Evolutionary conservation across 2,113 vertebrate species (phyloP).

Genomic region (Tyrannus savana): DNA sequence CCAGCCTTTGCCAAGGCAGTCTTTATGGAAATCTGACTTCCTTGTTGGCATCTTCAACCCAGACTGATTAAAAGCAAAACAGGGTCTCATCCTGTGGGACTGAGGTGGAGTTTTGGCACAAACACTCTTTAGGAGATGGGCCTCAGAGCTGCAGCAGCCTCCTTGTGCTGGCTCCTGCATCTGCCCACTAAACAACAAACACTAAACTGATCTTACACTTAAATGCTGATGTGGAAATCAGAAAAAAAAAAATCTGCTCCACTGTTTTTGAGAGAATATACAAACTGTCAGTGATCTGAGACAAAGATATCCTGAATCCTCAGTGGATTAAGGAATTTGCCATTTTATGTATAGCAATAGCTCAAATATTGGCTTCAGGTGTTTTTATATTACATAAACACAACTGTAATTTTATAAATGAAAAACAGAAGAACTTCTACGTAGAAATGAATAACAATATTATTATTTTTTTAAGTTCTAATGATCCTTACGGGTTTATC

Average conservation of each 20-base stretch:
- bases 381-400: not conserved
- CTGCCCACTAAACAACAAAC: not conserved
- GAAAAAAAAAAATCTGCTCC: not conserved
- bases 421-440: not conserved
- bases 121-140: not conserved
- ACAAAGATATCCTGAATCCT: not conserved
- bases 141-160: not conserved
- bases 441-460: not conserved
- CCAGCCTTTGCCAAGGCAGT: not conserved
- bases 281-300: not conserved
- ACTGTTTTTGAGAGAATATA: not conserved
- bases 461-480: not conserved
- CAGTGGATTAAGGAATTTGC: not conserved
- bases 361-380: not conserved
- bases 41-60: not conserved
- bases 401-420: not conserved
- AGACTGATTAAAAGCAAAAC: not conserved
- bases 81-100: not conserved
- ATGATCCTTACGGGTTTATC: not conserved
- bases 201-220: not conserved
- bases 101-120: not conserved
- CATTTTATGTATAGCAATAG: not conserved
- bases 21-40: not conserved
- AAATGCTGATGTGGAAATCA: not conserved
- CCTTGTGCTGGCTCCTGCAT: not conserved